Evolutionary conservation across 2,797 vertebrate species (phyloP).

Genomic region (Champsocephalus gunnari): DNA sequence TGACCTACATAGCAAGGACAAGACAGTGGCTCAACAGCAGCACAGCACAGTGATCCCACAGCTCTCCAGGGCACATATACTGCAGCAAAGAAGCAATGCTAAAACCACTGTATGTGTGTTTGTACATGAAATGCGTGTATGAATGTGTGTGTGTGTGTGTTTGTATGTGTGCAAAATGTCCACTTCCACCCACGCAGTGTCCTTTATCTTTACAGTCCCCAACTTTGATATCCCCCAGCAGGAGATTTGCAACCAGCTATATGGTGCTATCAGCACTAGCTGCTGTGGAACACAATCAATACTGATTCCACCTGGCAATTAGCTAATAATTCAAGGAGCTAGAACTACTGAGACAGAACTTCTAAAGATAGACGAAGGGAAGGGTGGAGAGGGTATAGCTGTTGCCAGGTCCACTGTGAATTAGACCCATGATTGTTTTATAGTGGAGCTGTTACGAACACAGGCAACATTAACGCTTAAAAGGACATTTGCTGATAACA

Average conservation of each 20-base stretch:
- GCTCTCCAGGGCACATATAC: slow-evolving; percentile 73
- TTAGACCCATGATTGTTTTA: slow-evolving; percentile 21
- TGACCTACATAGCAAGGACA: slow-evolving; percentile 83
- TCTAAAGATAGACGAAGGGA: slow-evolving; percentile 31
- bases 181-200: slow-evolving; percentile 60
- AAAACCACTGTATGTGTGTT: slow-evolving; percentile 37
- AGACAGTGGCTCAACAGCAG: slow-evolving; percentile 71
- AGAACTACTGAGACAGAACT: slow-evolving; percentile 55
- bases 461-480: slow-evolving; percentile 46
- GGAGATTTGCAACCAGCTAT: slow-evolving; percentile 70
- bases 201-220: slow-evolving; percentile 61
- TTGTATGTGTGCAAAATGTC: slow-evolving; percentile 39
- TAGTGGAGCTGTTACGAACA: slow-evolving; percentile 18
- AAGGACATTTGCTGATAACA: slow-evolving; percentile 40
- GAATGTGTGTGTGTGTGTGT: neutral
- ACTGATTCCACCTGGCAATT: slow-evolving; percentile 83
- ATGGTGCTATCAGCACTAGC: slow-evolving; percentile 72
- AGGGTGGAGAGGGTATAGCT: neutral
- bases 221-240: slow-evolving; percentile 68
- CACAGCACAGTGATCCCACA: slow-evolving; percentile 66
- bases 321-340: slow-evolving; percentile 83
- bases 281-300: slow-evolving; percentile 80
- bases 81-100: slow-evolving; percentile 55
- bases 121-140: slow-evolving; percentile 5
- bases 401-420: slow-evolving; percentile 21